Evolutionary conservation across 2,797 vertebrate genomes (phyloP).

Genomic region (Tiaroga cobitis): DNA sequence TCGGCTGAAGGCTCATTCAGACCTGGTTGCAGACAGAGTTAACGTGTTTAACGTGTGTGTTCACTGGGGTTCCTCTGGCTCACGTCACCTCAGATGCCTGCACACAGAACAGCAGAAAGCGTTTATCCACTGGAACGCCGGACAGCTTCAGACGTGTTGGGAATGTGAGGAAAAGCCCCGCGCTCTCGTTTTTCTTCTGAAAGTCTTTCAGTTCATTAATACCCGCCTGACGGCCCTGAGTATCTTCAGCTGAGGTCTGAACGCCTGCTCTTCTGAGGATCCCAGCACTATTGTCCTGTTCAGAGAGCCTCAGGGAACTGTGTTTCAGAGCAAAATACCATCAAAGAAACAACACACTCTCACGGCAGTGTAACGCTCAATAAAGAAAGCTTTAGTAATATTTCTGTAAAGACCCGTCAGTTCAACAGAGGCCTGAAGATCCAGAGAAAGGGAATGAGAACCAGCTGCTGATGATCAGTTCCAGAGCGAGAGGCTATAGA

Average conservation of each 20-base stretch:
- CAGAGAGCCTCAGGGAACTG: background rate
- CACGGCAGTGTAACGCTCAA: background rate
- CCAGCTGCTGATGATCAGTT: constrained; percentile 9
- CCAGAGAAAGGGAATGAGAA: constrained; percentile 10
- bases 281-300: background rate
- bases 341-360: background rate
- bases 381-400: background rate
- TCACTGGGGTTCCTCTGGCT: background rate
- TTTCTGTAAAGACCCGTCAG: background rate
- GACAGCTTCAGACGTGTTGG: constrained; percentile 46
- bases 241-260: background rate
- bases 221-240: background rate
- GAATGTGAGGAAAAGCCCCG: constrained; percentile 35
- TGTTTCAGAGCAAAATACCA: background rate
- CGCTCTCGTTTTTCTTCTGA: background rate
- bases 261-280: background rate
- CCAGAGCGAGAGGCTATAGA: constrained; percentile 3
- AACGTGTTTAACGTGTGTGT: background rate
- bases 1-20: background rate
- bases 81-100: background rate
- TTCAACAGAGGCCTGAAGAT: background rate
- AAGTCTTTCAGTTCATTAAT: background rate
- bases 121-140: background rate
- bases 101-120: background rate
- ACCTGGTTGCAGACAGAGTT: background rate